These are phyloP conservation scores for Xestobium rufovillosum DNA, from an alignment of 2,888 invertebrate genomes.

Conservation along the genomic window DNA sequence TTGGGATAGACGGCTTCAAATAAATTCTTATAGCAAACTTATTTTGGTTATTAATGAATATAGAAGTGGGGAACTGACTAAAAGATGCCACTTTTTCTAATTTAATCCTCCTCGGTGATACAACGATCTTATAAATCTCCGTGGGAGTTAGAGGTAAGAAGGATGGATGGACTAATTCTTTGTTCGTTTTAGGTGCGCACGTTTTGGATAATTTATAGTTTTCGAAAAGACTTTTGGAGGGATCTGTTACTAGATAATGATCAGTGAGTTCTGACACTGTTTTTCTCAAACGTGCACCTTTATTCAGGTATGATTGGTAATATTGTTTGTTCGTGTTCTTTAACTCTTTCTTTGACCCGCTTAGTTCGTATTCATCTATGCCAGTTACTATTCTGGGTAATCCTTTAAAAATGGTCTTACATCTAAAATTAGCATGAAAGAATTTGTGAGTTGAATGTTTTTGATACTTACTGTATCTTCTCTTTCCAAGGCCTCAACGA, in stretches of 20 bases:
- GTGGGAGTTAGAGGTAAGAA: slow-evolving; percentile 39
- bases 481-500: slow-evolving; percentile 33
- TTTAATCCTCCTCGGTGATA: slow-evolving; percentile 35
- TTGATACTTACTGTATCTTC: slow-evolving; percentile 21
- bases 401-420: slow-evolving; percentile 36
- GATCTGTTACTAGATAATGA: background rate
- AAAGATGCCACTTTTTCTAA: slow-evolving; percentile 29
- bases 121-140: slow-evolving; percentile 39
- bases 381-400: slow-evolving; percentile 26
- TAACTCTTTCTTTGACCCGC: slow-evolving; percentile 20
- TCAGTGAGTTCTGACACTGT: background rate
- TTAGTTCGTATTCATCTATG: slow-evolving; percentile 26
- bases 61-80: slow-evolving; percentile 29
- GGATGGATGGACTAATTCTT: slow-evolving; percentile 12
- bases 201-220: background rate
- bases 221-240: background rate
- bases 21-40: slow-evolving; percentile 34
- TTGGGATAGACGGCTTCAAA: slow-evolving; percentile 21
- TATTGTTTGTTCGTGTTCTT: slow-evolving; percentile 18
- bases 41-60: slow-evolving; percentile 39
- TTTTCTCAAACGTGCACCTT: background rate
- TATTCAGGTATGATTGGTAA: background rate
- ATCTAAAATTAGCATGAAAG: slow-evolving; percentile 23
- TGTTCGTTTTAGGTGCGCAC: background rate
- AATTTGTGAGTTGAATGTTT: slow-evolving; percentile 6